Evolutionary conservation across 1,140 invertebrate genomes (phyloP).

Genomic region (Drosophila repleta): DNA sequence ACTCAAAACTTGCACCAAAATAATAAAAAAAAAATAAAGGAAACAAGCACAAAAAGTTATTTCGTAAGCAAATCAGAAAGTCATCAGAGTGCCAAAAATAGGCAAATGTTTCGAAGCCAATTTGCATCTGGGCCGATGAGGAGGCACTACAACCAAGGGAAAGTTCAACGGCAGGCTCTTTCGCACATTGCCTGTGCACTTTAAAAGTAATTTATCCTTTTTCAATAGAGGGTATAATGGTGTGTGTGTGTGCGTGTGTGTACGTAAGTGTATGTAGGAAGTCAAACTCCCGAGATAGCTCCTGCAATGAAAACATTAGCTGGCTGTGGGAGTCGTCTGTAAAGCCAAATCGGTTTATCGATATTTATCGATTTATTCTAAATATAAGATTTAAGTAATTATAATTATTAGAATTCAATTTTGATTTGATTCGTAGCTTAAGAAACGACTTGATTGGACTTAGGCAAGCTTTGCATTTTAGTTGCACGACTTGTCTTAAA

Average conservation of each 20-base stretch:
- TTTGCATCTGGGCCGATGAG: constrained; percentile 67
- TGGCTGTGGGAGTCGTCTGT: no score
- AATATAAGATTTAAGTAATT: not conserved
- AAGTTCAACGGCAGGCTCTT: not conserved
- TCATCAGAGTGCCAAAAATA: constrained; percentile 66
- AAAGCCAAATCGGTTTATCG: no score
- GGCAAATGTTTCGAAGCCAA: constrained; percentile 41
- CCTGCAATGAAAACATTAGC: no score
- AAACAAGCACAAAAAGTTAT: constrained; percentile 45
- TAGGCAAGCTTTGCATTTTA: no score
- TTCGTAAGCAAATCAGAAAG: constrained; percentile 78
- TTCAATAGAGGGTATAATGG: constrained; percentile 5
- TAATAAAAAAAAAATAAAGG: not conserved
- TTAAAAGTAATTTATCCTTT: constrained; percentile 81
- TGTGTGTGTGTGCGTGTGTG: no score
- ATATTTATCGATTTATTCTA: no score
- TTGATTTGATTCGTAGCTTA: no score
- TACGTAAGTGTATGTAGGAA: no score
- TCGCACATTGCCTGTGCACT: constrained; percentile 55
- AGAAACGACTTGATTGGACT: no score
- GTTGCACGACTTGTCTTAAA: not conserved
- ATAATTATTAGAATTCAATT: no score
- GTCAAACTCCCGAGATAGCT: no score
- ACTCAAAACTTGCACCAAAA: constrained; percentile 25
- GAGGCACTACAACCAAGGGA: constrained; percentile 33